phyloP scores from a whole-genome alignment of 2,113 vertebrate genomes.

The Asarcornis scutulata region DNA sequence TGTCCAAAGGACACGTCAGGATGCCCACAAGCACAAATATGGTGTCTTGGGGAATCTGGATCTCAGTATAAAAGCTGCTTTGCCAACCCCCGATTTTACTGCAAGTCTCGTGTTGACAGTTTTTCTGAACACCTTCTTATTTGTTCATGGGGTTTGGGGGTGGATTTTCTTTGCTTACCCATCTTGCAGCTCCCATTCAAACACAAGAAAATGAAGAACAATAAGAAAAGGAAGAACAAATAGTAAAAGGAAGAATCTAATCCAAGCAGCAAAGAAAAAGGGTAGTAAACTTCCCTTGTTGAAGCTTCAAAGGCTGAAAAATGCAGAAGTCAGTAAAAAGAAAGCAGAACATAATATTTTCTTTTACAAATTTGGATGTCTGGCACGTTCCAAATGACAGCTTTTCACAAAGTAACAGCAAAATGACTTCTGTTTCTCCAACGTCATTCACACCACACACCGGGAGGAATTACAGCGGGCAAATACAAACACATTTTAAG shows the following conservation, averaged over 20 bases:
- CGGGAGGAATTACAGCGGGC: background rate
- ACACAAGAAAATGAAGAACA: background rate
- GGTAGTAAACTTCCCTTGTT: background rate
- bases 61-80: background rate
- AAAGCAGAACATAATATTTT: background rate
- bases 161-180: background rate
- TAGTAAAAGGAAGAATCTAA: background rate
- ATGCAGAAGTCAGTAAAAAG: background rate
- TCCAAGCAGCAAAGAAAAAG: background rate
- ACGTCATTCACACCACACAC: background rate
- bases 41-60: background rate
- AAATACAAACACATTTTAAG: background rate
- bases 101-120: background rate
- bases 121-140: background rate
- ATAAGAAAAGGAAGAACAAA: background rate
- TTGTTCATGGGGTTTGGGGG: fast-evolving
- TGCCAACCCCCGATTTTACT: background rate
- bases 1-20: background rate
- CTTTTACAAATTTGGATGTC: background rate
- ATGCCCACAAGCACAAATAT: background rate
- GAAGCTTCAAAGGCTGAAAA: background rate
- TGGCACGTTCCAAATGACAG: background rate
- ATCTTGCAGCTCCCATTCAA: background rate
- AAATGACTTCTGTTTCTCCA: background rate
- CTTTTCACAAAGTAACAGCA: background rate